phyloP scores from a whole-genome alignment of 2,888 invertebrate species.

The Psylliodes chrysocephalus region DNA sequence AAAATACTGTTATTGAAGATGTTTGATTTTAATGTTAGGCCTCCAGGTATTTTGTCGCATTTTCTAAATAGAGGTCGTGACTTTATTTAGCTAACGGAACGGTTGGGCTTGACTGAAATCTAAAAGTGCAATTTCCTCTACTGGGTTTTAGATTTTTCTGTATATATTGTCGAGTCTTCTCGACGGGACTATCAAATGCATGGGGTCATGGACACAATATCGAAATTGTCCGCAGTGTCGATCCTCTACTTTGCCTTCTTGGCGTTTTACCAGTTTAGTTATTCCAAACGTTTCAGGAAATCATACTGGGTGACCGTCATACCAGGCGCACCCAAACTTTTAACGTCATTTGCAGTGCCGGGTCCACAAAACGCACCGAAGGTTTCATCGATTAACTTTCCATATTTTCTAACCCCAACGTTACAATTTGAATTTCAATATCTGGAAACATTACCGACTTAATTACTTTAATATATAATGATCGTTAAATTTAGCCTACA shows the following conservation, averaged over 20 bases:
- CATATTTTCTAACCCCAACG: too few species aligned
- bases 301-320: constrained; percentile 23
- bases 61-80: constrained; percentile 23
- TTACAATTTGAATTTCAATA: too few species aligned
- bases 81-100: constrained; percentile 34
- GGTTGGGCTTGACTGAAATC: constrained; percentile 36
- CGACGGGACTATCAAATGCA: constrained; percentile 39
- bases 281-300: constrained; percentile 27
- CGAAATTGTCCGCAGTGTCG: constrained; percentile 32
- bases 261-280: constrained; percentile 14
- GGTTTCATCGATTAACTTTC: background rate
- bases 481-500: too few species aligned
- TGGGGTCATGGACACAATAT: constrained; percentile 40
- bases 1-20: too few species aligned
- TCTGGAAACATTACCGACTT: too few species aligned
- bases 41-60: background rate
- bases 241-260: constrained; percentile 11
- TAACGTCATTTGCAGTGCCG: constrained; percentile 15
- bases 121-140: constrained; percentile 33
- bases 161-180: constrained; percentile 19
- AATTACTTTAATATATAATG: too few species aligned
- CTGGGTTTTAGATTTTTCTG: constrained; percentile 24
- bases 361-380: background rate
- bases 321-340: constrained; percentile 20
- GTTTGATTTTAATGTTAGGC: too few species aligned